These are phyloP conservation scores for Himalopsyche tibetana DNA, from an alignment of 2,888 invertebrate genomes.

Conservation along the genomic window DNA sequence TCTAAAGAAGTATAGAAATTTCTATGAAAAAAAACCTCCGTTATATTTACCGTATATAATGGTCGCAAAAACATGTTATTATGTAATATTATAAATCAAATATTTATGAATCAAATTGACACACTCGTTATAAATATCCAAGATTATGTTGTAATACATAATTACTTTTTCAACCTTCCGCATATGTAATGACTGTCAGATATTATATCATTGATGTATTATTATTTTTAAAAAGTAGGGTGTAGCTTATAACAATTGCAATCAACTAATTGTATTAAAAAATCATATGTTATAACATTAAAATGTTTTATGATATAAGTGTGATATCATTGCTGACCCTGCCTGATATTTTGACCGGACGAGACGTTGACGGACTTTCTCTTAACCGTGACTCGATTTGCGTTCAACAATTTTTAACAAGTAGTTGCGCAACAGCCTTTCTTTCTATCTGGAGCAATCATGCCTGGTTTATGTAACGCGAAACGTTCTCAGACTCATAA, in stretches of 20 bases:
- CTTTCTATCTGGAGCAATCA: slow-evolving; percentile 56
- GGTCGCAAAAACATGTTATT: no score
- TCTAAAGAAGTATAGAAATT: no score
- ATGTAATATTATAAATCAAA: not conserved
- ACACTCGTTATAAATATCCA: not conserved
- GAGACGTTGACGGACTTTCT: slow-evolving; percentile 51
- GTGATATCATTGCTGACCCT: not conserved
- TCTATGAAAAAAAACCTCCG: no score
- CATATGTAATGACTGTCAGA: not conserved
- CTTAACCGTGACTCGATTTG: slow-evolving; percentile 60
- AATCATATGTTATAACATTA: not conserved
- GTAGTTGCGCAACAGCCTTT: slow-evolving; percentile 57
- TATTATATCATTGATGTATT: not conserved
- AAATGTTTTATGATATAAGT: not conserved
- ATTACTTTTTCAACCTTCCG: slow-evolving; percentile 5
- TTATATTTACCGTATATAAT: no score
- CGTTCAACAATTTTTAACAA: slow-evolving; percentile 48
- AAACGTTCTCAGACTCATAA: not conserved
- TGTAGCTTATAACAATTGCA: not conserved
- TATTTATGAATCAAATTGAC: not conserved
- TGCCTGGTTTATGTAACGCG: slow-evolving; percentile 48
- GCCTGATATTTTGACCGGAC: not conserved
- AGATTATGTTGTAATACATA: not conserved
- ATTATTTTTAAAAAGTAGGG: not conserved
- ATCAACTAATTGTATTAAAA: not conserved